A percentile compares a stretch with the other conserved stretches of the same genome.
Evolutionary conservation across 2,797 vertebrate genomes (phyloP).

Genomic region (Catharus ustulatus): DNA sequence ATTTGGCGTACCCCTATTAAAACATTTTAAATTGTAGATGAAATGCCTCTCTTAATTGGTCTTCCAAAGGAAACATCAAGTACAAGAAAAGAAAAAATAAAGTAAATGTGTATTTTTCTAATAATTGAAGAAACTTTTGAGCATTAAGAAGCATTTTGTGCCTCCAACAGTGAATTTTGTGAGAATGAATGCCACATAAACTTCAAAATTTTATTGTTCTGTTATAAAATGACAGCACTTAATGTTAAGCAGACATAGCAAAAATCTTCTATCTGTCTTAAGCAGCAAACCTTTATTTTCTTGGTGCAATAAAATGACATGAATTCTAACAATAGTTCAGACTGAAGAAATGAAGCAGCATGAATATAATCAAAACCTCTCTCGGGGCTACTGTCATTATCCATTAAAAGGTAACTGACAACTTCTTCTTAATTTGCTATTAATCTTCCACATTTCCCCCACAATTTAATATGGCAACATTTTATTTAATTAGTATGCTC

Average conservation of each 20-base stretch:
- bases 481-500: slow-evolving; percentile 79
- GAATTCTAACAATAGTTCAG: not conserved
- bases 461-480: slow-evolving; percentile 55
- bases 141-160: not conserved
- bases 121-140: not conserved
- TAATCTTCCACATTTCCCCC: slow-evolving; percentile 60
- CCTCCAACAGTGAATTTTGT: not conserved
- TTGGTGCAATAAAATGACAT: slow-evolving; percentile 2
- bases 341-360: not conserved
- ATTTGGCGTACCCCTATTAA: not conserved
- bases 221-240: not conserved
- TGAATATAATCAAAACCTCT: slow-evolving; percentile 46
- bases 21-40: not conserved
- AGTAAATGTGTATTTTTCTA: not conserved
- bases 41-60: not conserved
- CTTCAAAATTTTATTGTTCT: not conserved
- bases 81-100: not conserved
- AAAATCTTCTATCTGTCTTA: not conserved
- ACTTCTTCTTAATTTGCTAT: slow-evolving; percentile 67
- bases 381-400: slow-evolving; percentile 50
- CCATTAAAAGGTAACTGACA: slow-evolving; percentile 55
- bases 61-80: not conserved
- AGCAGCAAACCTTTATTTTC: not conserved
- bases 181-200: not conserved
- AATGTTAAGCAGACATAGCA: not conserved